Evolutionary conservation across 64 coral and sea anemone species (phyloP), one percentile per base, ranked within the genome.

Genomic region (Pocillopora verrucosa): DNA sequence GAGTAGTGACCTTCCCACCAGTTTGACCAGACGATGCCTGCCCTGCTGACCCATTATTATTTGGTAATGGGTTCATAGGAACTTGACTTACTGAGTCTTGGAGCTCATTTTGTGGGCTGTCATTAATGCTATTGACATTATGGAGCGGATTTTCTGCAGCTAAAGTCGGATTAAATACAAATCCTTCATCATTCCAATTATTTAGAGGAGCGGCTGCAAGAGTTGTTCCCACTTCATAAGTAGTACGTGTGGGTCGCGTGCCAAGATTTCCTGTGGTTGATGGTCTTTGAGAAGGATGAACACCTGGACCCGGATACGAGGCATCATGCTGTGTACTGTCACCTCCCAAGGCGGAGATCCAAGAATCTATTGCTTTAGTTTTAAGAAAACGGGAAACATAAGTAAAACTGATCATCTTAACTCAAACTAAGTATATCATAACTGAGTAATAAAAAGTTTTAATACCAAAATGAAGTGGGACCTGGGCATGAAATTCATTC

Each of bases 301-400:
- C n/a, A 35, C 36, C 65, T 51, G 65, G 34, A 5, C 5, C 12
- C 5, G 80, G 12, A 10, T 6, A 34, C 4, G 13, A 30, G n/a
- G 58, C 16, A 13, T 78, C 65, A 20, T 78, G 61, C 1, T 13
- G n/a, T 15, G 2, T 45, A 5, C 1, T 35, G 0, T 36, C 45
- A 22, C 73, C 36, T 61, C 83, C 45, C 10, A 83, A 11, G 14
- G 22, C 65, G n/a, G 79, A 59, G 82, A 60, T 60, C 89, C 89
- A 80, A 11, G 88, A 80, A 80, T 89, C 88, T 22, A 72, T 24
- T 2, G 64, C 22, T 67, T 67, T 6, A 70, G 25, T 10, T 70
- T 70, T 2, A 9, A 20, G 0, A 67, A 67, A 65, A 65, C 16
- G 17, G 19, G 1, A 20, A 9, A 13, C 19, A 67, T 22, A 51